phyloP scores from a whole-genome alignment of 2,797 vertebrate species.

The Orestias chungarensis region DNA sequence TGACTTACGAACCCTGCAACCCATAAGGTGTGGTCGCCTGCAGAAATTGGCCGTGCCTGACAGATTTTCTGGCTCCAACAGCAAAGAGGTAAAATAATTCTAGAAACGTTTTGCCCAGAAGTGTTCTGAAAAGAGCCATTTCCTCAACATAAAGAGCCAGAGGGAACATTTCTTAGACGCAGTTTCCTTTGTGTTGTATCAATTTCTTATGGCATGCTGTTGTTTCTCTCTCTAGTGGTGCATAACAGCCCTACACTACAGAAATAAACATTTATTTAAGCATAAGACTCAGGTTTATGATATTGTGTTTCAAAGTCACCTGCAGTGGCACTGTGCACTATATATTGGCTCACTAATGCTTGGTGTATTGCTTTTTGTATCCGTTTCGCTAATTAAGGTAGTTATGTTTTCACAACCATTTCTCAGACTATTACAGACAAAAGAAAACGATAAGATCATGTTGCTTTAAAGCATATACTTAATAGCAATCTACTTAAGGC shows the following conservation, averaged over 20 bases:
- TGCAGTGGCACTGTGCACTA: slow-evolving; percentile 28
- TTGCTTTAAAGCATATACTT: slow-evolving; percentile 2
- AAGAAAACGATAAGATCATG: background rate
- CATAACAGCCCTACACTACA: slow-evolving; percentile 51
- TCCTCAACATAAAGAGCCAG: slow-evolving; percentile 65
- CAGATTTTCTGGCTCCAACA: slow-evolving; percentile 52
- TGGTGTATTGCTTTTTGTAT: background rate
- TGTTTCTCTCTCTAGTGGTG: slow-evolving; percentile 61
- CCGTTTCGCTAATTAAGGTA: background rate
- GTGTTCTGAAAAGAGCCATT: slow-evolving; percentile 70
- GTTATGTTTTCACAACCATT: background rate
- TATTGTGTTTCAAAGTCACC: slow-evolving; percentile 44
- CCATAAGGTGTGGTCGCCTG: background rate
- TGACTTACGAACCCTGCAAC: slow-evolving; percentile 13
- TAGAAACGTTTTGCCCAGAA: slow-evolving; percentile 64
- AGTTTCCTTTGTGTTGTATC: slow-evolving; percentile 70
- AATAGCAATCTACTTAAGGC: background rate
- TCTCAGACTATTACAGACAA: background rate
- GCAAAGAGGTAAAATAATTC: slow-evolving; percentile 60
- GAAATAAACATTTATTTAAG: slow-evolving; percentile 44
- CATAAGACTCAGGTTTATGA: slow-evolving; percentile 51
- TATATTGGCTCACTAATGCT: slow-evolving; percentile 15
- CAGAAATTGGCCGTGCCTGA: slow-evolving; percentile 18
- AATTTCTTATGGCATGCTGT: slow-evolving; percentile 64
- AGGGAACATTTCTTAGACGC: slow-evolving; percentile 70